Conservation (phyloP, 2,113 vertebrate species). For the Tauraco erythrolophus region DNA sequence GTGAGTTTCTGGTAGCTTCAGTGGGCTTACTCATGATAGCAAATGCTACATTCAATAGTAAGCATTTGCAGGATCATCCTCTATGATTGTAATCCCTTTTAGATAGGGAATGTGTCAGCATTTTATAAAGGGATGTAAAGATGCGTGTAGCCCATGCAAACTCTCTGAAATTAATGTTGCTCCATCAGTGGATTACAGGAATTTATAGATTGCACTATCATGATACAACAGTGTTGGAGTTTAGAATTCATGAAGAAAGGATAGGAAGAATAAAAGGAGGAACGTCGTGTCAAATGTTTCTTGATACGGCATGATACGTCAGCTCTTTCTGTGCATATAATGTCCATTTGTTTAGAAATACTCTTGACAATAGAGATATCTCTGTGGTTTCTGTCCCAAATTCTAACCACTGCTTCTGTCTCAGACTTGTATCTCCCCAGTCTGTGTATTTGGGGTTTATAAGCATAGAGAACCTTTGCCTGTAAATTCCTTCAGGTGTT, state of each 20-base stretch:
- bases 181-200: constrained; percentile 28
- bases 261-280: background rate
- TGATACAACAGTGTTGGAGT: background rate
- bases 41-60: constrained; percentile 11
- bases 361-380: background rate
- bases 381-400: background rate
- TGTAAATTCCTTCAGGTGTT: background rate
- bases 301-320: background rate
- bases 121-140: constrained; percentile 38
- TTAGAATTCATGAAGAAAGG: background rate
- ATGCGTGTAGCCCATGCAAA: background rate
- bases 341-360: background rate
- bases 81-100: constrained; percentile 18
- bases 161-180: constrained; percentile 5
- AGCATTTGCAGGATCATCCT: constrained; percentile 36
- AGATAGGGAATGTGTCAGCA: constrained; percentile 17
- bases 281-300: background rate
- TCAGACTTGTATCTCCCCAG: background rate
- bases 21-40: background rate
- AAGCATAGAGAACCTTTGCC: background rate
- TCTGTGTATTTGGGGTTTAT: background rate
- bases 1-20: constrained; percentile 49
- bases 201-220: background rate
- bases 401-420: background rate
- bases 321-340: background rate